Evolutionary conservation across 2,888 invertebrate genomes (phyloP).

Genomic region (Aporophyla nigra): DNA sequence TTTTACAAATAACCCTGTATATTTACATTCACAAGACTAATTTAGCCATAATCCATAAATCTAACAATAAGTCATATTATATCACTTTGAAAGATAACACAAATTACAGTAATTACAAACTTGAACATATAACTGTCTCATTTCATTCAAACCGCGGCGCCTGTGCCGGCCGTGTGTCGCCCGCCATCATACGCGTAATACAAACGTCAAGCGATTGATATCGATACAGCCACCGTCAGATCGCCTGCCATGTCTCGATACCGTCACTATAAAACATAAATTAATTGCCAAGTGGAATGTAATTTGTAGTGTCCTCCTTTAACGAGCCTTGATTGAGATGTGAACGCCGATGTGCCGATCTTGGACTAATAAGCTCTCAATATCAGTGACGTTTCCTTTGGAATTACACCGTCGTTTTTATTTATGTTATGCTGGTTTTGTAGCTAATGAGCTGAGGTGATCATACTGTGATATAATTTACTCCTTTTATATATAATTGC

Average conservation of each 20-base stretch:
- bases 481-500: slow-evolving; percentile 39
- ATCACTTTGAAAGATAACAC: background rate
- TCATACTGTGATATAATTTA: slow-evolving; percentile 48
- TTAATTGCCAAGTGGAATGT: slow-evolving; percentile 76
- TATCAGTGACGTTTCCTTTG: slow-evolving; percentile 55
- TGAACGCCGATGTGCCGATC: slow-evolving; percentile 65
- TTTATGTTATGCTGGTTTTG: slow-evolving; percentile 42
- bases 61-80: background rate
- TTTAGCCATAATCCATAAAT: background rate
- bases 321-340: slow-evolving; percentile 76
- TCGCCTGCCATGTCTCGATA: slow-evolving; percentile 70
- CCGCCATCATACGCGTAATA: slow-evolving; percentile 69
- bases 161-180: slow-evolving; percentile 47
- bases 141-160: slow-evolving; percentile 34
- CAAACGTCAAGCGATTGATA: slow-evolving; percentile 79
- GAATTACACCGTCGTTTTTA: slow-evolving; percentile 49
- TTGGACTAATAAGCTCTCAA: slow-evolving; percentile 56
- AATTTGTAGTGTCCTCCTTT: slow-evolving; percentile 74
- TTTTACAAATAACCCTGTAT: no score
- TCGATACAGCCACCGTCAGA: slow-evolving; percentile 74
- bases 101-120: background rate
- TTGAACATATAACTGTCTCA: slow-evolving; percentile 11
- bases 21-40: background rate
- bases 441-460: slow-evolving; percentile 53
- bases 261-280: slow-evolving; percentile 74